Evolutionary conservation across 1,140 invertebrate species (phyloP).

Genomic region (Eueides isabella): DNA sequence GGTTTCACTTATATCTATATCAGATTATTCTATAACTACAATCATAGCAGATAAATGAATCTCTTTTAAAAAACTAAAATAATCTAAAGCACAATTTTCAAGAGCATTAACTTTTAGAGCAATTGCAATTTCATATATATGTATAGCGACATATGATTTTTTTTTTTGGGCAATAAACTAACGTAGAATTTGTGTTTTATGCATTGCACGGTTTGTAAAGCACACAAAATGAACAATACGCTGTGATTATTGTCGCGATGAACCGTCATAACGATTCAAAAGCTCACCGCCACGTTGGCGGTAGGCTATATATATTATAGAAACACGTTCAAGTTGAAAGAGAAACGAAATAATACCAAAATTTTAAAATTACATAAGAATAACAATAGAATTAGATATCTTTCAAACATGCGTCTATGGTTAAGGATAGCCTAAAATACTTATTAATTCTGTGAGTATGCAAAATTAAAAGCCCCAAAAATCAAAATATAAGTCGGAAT

Average conservation of each 20-base stretch:
- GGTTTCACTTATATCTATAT: no score
- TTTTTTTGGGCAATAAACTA: neutral
- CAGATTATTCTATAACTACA: no score
- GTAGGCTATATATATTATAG: conserved; percentile 33
- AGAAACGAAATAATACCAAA: neutral
- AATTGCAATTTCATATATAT: neutral
- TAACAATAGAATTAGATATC: no score
- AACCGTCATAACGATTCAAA: conserved; percentile 65
- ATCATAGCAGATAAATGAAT: no score
- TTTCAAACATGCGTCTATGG: no score
- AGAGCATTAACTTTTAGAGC: neutral
- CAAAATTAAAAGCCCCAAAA: no score
- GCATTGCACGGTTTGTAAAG: conserved; percentile 43
- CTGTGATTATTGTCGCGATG: conserved; percentile 71
- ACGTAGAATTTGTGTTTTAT: neutral
- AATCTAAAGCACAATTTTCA: no score
- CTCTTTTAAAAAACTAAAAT: no score
- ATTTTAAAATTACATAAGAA: neutral
- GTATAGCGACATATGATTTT: neutral
- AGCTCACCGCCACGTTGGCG: conserved; percentile 51
- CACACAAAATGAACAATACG: conserved; percentile 71
- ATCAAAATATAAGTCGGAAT: no score
- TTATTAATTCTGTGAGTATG: no score
- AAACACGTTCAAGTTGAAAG: conserved; percentile 27
- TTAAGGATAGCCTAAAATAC: no score